phyloP scores from a whole-genome alignment of 1,140 invertebrate genomes.

The Drosophila ercepeae region DNA sequence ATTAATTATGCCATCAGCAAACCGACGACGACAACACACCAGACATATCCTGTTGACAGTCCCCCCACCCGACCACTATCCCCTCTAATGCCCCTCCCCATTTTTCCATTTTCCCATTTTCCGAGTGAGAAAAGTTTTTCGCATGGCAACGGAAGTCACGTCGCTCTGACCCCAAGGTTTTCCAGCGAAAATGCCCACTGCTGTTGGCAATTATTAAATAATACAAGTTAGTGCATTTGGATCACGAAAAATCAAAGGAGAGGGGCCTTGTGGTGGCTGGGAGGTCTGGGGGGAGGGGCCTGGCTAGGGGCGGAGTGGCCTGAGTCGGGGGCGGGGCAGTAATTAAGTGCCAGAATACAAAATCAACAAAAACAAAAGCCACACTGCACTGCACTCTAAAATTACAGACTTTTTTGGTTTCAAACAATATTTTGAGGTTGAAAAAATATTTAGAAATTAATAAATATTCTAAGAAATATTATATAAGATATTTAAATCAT shows the following conservation, averaged over 20 bases:
- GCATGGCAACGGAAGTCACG: conserved; percentile 75
- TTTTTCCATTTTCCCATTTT: conserved; percentile 6
- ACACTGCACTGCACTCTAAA: conserved; percentile 5
- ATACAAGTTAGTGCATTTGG: conserved; percentile 29
- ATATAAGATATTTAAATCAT: no score
- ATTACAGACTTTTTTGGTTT: not conserved
- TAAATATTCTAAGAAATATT: no score
- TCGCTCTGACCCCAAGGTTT: conserved; percentile 49
- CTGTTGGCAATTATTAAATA: conserved; percentile 56
- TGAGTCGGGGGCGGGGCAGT: conserved; percentile 17
- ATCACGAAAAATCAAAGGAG: conserved; percentile 3
- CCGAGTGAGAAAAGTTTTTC: conserved; percentile 55
- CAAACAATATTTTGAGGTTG: not conserved
- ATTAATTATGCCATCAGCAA: conserved; percentile 81
- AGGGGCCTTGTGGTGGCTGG: no score
- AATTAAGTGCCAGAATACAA: conserved; percentile 18
- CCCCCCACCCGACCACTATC: conserved; percentile 5
- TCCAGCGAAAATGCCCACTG: conserved; percentile 59
- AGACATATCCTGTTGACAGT: conserved; percentile 77
- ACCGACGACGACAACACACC: conserved; percentile 42
- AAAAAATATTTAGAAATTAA: not conserved
- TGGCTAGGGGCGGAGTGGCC: not conserved
- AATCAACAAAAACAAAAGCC: conserved; percentile 1
- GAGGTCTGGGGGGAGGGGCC: not conserved
- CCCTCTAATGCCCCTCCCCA: not conserved